These are phyloP conservation scores for Decapterus maruadsi DNA, from an alignment of 2,797 vertebrate genomes.

Conservation along the genomic window DNA sequence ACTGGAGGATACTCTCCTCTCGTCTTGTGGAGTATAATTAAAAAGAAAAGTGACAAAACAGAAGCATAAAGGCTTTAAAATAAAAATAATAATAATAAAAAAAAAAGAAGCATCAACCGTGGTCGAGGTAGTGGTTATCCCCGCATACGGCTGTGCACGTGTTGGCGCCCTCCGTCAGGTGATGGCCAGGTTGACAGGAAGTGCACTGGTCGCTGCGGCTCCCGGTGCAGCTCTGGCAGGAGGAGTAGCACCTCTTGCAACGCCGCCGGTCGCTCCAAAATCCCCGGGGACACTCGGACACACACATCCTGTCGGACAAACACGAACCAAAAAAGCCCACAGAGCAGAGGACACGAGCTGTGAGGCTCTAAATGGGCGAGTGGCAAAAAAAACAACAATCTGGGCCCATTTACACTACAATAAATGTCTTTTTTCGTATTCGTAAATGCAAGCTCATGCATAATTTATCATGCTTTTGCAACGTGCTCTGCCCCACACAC, in stretches of 20 bases:
- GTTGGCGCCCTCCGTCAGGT: constrained; percentile 90
- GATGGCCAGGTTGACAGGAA: constrained; percentile 90
- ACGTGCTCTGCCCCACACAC: neutral
- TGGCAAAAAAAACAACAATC: constrained; percentile 3
- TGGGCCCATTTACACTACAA: neutral
- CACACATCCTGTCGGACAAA: constrained; percentile 73
- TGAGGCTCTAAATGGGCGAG: neutral
- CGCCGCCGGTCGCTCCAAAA: constrained; percentile 85
- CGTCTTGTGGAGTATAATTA: constrained; percentile 2
- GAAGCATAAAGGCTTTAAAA: neutral
- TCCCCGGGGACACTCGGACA: constrained; percentile 78
- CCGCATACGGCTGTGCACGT: constrained; percentile 90
- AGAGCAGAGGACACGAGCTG: constrained; percentile 12
- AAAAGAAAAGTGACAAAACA: neutral
- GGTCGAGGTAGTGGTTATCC: constrained; percentile 89
- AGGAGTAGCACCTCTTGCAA: constrained; percentile 92
- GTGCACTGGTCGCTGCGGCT: constrained; percentile 94
- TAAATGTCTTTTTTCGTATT: neutral
- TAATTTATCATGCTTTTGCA: neutral
- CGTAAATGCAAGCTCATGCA: neutral
- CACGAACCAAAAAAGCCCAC: constrained; percentile 28
- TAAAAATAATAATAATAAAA: neutral
- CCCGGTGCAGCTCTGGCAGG: constrained; percentile 93
- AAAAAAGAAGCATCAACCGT: constrained; percentile 76
- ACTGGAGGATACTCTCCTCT: neutral